Percentiles rank a stretch among this genome's conserved stretches.
Conservation (phyloP, 1,140 invertebrate species). For the Magallana ariakensis region DNA sequence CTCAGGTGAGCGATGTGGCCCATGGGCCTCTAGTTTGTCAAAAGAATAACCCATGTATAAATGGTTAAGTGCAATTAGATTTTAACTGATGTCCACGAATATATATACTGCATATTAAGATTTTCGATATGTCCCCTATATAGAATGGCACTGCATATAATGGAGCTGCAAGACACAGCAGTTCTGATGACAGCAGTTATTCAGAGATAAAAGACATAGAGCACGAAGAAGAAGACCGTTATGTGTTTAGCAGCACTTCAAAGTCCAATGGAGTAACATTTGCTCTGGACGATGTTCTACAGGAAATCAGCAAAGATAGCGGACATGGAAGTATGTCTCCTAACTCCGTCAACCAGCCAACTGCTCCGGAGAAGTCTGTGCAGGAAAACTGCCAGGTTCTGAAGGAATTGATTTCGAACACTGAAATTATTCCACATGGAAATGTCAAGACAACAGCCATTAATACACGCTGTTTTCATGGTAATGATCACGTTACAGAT, state of each 20-base stretch:
- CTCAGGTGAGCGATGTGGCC: too few species aligned
- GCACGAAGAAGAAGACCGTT: not conserved
- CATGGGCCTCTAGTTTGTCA: too few species aligned
- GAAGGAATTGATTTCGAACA: not conserved
- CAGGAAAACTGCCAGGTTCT: not conserved
- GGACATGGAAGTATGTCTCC: not conserved
- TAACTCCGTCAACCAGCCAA: not conserved
- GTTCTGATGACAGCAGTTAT: not conserved
- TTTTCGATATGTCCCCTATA: too few species aligned
- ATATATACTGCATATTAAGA: too few species aligned
- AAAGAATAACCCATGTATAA: too few species aligned
- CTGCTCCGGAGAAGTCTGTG: not conserved
- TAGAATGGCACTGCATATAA: not conserved
- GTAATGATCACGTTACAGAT: not conserved
- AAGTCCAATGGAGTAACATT: not conserved
- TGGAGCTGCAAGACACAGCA: not conserved
- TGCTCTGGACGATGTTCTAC: not conserved
- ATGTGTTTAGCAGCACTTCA: not conserved
- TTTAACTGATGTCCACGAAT: too few species aligned
- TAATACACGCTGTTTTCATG: not conserved
- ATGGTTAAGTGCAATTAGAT: too few species aligned
- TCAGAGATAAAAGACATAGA: not conserved
- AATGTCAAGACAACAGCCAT: not conserved
- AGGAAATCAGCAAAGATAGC: slow-evolving; percentile 10
- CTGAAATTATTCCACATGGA: not conserved